Percentiles rank a stretch among this genome's conserved stretches.
Conservation (phyloP, 2,888 invertebrate genomes). For the Tuberolachnus salignus region DNA sequence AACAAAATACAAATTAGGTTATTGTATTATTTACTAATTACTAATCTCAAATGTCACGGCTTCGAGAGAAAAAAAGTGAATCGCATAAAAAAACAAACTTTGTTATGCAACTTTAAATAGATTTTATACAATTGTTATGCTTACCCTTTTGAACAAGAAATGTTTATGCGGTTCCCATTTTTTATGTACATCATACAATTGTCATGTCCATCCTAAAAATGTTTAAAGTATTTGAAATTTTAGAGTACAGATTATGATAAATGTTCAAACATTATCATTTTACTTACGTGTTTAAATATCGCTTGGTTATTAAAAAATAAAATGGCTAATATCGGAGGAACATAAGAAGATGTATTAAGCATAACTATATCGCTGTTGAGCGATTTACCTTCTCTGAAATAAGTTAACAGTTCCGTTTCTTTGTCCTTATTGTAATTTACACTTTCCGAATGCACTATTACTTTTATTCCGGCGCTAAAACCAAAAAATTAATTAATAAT, state of each 20-base stretch:
- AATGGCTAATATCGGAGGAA: slow-evolving; percentile 69
- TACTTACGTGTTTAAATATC: slow-evolving; percentile 59
- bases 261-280: slow-evolving; percentile 11
- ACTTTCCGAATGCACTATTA: slow-evolving; percentile 70
- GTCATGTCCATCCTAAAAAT: slow-evolving; percentile 59
- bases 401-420: slow-evolving; percentile 65
- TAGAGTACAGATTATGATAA: slow-evolving; percentile 11
- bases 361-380: slow-evolving; percentile 66
- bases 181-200: slow-evolving; percentile 62
- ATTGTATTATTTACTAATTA: no score
- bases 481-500: not conserved
- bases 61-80: no score
- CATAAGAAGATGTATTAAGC: slow-evolving; percentile 67
- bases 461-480: slow-evolving; percentile 67
- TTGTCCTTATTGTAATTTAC: slow-evolving; percentile 67
- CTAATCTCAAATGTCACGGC: no score
- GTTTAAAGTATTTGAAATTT: slow-evolving; percentile 57
- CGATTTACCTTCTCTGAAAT: slow-evolving; percentile 68
- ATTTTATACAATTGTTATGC: slow-evolving; percentile 58
- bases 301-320: slow-evolving; percentile 65
- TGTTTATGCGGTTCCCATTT: slow-evolving; percentile 62
- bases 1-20: not conserved
- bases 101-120: no score
- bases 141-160: slow-evolving; percentile 63
- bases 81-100: no score